Conservation (phyloP, 2,888 invertebrate genomes). For the Seladonia tumulorum region DNA sequence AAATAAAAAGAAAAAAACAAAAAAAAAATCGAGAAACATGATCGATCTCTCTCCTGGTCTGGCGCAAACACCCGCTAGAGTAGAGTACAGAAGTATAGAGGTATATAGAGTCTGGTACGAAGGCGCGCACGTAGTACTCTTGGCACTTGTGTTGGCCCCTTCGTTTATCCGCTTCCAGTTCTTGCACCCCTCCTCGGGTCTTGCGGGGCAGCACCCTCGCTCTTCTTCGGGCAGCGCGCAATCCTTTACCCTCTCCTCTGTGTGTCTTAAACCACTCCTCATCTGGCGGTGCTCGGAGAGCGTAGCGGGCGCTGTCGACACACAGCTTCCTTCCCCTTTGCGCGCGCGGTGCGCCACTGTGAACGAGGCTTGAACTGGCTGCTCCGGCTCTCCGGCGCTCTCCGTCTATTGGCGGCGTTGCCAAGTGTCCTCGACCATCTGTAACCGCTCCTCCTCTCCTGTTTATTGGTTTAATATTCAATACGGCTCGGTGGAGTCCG, state of each 20-base stretch:
- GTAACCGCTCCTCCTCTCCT: slow-evolving; percentile 73
- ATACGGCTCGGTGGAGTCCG: slow-evolving; percentile 72
- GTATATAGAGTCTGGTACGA: slow-evolving; percentile 5
- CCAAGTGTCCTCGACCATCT: slow-evolving; percentile 77
- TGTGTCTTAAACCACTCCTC: slow-evolving; percentile 64
- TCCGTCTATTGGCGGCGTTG: slow-evolving; percentile 73
- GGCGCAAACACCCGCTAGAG: slow-evolving; percentile 63
- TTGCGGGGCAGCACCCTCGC: slow-evolving; percentile 55
- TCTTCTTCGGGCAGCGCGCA: slow-evolving; percentile 43
- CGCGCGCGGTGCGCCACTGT: slow-evolving; percentile 66
- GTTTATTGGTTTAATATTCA: slow-evolving; percentile 79
- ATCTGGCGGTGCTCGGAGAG: slow-evolving; percentile 56
- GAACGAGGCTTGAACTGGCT: slow-evolving; percentile 73
- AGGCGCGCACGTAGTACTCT: slow-evolving; percentile 67
- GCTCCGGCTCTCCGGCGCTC: slow-evolving; percentile 23
- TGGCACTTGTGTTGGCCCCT: slow-evolving; percentile 68
- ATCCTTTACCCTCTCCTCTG: slow-evolving; percentile 53
- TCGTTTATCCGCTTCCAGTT: slow-evolving; percentile 63
- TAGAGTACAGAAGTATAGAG: slow-evolving; percentile 39
- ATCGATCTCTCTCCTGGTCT: slow-evolving; percentile 30
- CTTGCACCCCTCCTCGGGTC: slow-evolving; percentile 64
- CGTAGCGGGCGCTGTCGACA: slow-evolving; percentile 65
- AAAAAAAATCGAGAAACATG: slow-evolving; percentile 9
- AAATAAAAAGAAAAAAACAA: not conserved
- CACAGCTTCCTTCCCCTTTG: slow-evolving; percentile 68